Evolutionary conservation across 2,888 invertebrate genomes (phyloP).

Genomic region (Amphipyra berbera): DNA sequence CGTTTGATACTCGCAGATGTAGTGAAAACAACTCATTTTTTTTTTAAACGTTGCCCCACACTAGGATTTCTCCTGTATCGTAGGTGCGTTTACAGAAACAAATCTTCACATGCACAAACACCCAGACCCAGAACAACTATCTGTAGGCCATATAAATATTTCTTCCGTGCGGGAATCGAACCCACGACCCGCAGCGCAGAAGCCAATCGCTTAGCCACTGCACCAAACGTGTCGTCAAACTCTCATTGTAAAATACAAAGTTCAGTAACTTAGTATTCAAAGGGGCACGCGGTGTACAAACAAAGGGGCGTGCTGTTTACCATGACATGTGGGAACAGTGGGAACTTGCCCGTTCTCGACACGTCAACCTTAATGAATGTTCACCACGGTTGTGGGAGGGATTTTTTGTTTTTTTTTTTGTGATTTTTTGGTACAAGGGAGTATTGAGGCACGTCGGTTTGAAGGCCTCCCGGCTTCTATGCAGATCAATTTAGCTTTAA

Average conservation of each 20-base stretch:
- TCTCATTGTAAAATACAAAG: constrained; percentile 45
- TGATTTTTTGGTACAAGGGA: not conserved
- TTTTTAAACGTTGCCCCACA: too few species aligned
- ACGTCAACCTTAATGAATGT: constrained; percentile 47
- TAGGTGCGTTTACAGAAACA: too few species aligned
- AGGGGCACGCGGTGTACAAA: constrained; percentile 51
- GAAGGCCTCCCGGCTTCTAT: too few species aligned
- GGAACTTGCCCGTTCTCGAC: constrained; percentile 41
- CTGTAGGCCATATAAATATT: too few species aligned
- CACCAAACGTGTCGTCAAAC: too few species aligned
- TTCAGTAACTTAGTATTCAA: constrained; percentile 58
- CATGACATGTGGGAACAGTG: constrained; percentile 60
- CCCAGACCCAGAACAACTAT: too few species aligned
- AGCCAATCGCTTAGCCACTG: too few species aligned
- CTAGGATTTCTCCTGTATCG: too few species aligned
- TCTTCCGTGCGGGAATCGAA: too few species aligned
- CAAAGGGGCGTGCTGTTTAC: constrained; percentile 52
- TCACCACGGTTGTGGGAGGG: not conserved
- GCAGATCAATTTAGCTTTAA: too few species aligned
- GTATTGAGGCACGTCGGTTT: not conserved
- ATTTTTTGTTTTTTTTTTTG: constrained; percentile 13
- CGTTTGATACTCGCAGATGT: not conserved
- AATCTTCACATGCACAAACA: too few species aligned
- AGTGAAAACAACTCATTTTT: constrained; percentile 33
- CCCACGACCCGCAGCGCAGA: too few species aligned